Conservation (phyloP, 2,113 vertebrate species). For the Vulpes vulpes region DNA sequence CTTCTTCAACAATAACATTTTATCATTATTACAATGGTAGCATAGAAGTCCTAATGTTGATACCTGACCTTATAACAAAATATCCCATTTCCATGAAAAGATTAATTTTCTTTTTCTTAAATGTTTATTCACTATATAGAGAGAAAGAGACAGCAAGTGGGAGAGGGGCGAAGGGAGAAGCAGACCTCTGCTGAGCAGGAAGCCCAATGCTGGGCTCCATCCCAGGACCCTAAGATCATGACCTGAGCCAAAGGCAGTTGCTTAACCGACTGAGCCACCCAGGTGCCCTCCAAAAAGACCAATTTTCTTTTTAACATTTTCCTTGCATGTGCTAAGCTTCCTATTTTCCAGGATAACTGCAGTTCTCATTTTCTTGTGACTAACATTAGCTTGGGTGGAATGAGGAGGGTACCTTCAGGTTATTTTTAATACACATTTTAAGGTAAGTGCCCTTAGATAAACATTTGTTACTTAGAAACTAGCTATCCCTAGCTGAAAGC, state of each 20-base stretch:
- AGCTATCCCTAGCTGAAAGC: background rate
- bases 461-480: conserved; percentile 41
- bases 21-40: background rate
- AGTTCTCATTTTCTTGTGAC: conserved; percentile 58
- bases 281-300: background rate
- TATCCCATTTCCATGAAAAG: conserved; percentile 20
- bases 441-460: background rate
- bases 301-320: conserved; percentile 61
- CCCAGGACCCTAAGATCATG: background rate
- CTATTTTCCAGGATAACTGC: conserved; percentile 15
- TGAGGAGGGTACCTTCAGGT: background rate
- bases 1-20: conserved; percentile 37
- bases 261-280: background rate
- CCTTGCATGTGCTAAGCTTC: conserved; percentile 44
- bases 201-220: background rate
- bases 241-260: background rate
- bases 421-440: background rate
- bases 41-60: conserved; percentile 11
- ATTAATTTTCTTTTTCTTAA: conserved; percentile 32
- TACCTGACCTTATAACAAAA: conserved; percentile 57
- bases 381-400: conserved; percentile 58
- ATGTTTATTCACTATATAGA: no score
- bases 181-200: background rate
- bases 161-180: background rate
- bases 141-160: background rate